Evolutionary conservation across 2,888 invertebrate species (phyloP), one percentile per base, ranked within the genome.

Genomic region (Megastigmus dorsalis): DNA sequence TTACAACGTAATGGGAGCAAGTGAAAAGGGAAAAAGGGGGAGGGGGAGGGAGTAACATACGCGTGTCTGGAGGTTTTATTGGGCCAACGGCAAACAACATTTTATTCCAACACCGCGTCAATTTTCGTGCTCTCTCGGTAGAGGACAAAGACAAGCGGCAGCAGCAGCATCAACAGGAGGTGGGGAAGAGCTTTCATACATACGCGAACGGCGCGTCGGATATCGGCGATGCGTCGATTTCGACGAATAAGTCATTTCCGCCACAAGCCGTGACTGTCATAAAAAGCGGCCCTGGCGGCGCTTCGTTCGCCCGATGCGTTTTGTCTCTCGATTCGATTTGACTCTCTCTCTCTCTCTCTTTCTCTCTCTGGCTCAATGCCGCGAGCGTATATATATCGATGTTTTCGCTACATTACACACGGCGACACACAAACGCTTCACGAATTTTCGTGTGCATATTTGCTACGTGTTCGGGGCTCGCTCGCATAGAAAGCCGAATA

Each of bases 241-340:
- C 70, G 66, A 60, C 70, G 75, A 66, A 71, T 60, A 70, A 75
- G 75, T 75, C 70, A 75, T 75, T 75, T 75, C 75, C 75, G 70
- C 15, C 60, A 15, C 48, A 18, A 45, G 59, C 66, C 70, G 75
- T 71, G 70, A 75, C 75, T 75, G 69, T 71, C 75, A 66, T 75
- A 74, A 69, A 74, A 74, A 74, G 18, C 54, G 43, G n/a, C 4
- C 10, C 48, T 30, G 50, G n/a, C 45, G 71, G 41, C 57, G 65
- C 65, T 59, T 65, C 62, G 55, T 43, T 9, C 33, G 73, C 28
- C n/a, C 55, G 48, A 20, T 28, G 48, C 43, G 62, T 74, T 70
- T 62, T 73, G 55, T 65, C 72, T 67, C 67, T n/a, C 55, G 48
- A 20, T 28, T 43, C 43, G 62, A 71, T 70, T 62, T 73, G 55